Evolutionary conservation across 2,888 invertebrate species (phyloP).

Genomic region (Strigamia transsilvanica): DNA sequence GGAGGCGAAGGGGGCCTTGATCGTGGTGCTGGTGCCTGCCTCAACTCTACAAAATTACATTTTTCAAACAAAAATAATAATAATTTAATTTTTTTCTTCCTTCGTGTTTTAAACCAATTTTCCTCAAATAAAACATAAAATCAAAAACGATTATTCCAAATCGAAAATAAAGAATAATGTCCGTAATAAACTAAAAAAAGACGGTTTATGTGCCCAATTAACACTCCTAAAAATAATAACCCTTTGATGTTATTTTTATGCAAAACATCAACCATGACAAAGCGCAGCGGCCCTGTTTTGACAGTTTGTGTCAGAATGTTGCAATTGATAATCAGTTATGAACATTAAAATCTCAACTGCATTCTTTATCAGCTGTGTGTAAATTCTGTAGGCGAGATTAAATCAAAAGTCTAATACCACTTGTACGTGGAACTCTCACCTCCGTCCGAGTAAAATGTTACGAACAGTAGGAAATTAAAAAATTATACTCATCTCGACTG

Average conservation of each 20-base stretch:
- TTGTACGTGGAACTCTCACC: too few relatives aligned
- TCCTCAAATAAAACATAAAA: not conserved
- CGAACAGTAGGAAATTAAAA: not conserved
- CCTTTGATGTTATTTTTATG: not conserved
- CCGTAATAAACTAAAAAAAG: not conserved
- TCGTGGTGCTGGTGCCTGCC: slow-evolving; percentile 20
- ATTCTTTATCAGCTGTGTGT: not conserved
- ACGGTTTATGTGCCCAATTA: not conserved
- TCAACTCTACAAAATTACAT: not conserved
- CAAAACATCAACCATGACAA: not conserved
- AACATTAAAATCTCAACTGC: not conserved
- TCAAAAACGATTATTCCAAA: not conserved
- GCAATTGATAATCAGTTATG: not conserved
- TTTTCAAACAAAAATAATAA: not conserved
- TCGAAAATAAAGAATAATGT: not conserved
- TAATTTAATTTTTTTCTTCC: not conserved
- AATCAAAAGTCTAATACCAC: too few relatives aligned
- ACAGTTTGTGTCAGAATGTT: not conserved
- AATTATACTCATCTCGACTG: not conserved
- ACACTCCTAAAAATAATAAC: not conserved
- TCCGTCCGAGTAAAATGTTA: too few relatives aligned
- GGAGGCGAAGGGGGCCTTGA: slow-evolving; percentile 30
- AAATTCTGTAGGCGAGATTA: too few relatives aligned
- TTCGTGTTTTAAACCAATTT: not conserved
- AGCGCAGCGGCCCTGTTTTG: not conserved